A percentile compares a stretch with the other conserved stretches of the same genome.
These are phyloP conservation scores for Dicroscelio sp. DNA, from an alignment of 2,888 invertebrate genomes.

Conservation along the genomic window DNA sequence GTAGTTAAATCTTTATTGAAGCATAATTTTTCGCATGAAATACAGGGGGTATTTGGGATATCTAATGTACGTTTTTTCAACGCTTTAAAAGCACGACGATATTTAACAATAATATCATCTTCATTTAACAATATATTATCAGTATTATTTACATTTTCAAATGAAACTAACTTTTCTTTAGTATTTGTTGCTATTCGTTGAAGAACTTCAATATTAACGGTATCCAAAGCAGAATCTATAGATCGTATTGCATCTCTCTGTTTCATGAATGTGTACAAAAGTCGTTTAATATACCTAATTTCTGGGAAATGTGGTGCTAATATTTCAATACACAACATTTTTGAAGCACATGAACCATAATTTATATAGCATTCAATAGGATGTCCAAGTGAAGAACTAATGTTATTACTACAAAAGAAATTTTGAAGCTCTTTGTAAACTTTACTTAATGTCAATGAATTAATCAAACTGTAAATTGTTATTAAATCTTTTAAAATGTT, in stretches of 20 bases:
- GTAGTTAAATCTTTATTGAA: no score
- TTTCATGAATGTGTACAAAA: neutral
- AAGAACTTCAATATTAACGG: neutral
- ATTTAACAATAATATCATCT: constrained; percentile 8
- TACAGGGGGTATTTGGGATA: no score
- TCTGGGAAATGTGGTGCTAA: neutral
- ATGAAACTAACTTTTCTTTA: neutral
- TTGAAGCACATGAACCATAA: neutral
- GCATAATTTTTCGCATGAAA: no score
- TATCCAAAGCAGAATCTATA: neutral
- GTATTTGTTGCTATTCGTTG: neutral
- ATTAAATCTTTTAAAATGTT: neutral
- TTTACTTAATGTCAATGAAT: no score
- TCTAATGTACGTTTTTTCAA: constrained; percentile 40
- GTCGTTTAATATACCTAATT: neutral
- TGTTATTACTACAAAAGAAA: neutral
- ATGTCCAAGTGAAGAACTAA: neutral
- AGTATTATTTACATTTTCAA: neutral
- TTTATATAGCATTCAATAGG: neutral
- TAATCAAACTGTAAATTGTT: no score
- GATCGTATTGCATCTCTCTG: neutral
- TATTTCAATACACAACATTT: constrained; percentile 6
- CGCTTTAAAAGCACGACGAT: constrained; percentile 22
- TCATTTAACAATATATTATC: neutral
- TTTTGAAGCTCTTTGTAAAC: neutral